Evolutionary conservation across 2,797 vertebrate genomes (phyloP).

Genomic region (Cryptoprocta ferox): DNA sequence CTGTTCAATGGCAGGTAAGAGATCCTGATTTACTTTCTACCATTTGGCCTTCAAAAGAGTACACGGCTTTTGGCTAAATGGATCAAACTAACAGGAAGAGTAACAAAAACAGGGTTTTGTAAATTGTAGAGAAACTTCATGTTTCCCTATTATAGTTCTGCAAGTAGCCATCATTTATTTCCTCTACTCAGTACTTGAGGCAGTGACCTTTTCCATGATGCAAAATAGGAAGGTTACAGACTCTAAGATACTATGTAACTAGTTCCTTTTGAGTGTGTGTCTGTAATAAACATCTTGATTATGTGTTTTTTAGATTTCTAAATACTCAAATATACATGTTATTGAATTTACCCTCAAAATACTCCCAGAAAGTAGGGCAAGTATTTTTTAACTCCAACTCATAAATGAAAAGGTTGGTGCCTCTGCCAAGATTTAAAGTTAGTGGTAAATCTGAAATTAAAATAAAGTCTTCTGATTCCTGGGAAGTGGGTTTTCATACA

Average conservation of each 20-base stretch:
- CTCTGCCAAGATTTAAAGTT: conserved; percentile 35
- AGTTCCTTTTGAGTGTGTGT: not conserved
- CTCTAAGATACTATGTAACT: not conserved
- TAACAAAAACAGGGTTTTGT: not conserved
- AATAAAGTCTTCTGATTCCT: conserved; percentile 16
- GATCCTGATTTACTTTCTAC: not conserved
- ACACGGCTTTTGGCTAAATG: not conserved
- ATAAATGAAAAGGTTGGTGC: conserved; percentile 25
- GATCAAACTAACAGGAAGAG: not conserved
- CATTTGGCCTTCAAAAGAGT: not conserved
- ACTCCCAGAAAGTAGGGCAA: conserved; percentile 30
- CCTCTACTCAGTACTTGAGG: not conserved
- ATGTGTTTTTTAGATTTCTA: conserved; percentile 14
- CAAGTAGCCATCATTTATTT: not conserved
- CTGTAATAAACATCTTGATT: not conserved
- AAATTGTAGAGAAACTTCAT: not conserved
- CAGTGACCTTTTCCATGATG: not conserved
- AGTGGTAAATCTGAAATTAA: conserved; percentile 3
- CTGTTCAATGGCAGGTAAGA: not conserved
- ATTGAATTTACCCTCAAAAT: conserved; percentile 7
- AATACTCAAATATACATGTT: not conserved
- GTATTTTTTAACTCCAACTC: conserved; percentile 50
- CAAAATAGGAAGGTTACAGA: not conserved
- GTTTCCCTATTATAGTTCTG: not conserved
- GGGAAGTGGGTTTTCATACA: not conserved